Conservation (phyloP, 2,113 vertebrate species). For the Scolopax mira region DNA sequence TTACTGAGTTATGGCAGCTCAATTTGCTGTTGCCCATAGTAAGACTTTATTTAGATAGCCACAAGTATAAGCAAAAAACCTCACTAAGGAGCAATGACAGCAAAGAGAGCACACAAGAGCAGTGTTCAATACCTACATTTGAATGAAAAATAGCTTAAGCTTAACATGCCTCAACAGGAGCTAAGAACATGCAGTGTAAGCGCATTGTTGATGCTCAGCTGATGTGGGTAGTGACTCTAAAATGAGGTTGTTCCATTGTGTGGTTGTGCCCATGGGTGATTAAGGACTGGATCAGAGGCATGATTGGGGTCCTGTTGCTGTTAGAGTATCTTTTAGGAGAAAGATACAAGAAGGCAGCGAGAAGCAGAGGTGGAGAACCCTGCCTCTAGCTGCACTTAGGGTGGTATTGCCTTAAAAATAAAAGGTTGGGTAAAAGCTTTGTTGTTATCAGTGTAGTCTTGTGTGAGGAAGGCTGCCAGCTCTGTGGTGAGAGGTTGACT, state of each 20-base stretch:
- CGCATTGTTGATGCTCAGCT: accelerated
- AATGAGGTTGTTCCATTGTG: background rate
- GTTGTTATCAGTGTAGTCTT: background rate
- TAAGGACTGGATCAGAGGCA: background rate
- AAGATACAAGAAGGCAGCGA: background rate
- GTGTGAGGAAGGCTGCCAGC: background rate
- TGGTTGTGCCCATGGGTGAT: background rate
- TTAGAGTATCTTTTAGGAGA: background rate
- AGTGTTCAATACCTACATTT: accelerated
- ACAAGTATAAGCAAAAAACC: background rate
- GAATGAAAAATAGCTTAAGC: background rate
- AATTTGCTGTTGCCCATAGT: background rate
- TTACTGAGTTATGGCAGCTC: background rate
- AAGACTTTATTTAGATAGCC: background rate
- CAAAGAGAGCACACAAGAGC: background rate
- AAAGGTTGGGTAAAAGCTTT: background rate
- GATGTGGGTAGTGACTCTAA: background rate
- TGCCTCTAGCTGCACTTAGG: background rate
- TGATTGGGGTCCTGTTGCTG: background rate
- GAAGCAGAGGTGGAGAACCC: background rate
- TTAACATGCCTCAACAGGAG: background rate
- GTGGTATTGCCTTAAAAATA: background rate
- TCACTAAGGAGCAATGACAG: background rate
- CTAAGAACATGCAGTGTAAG: background rate
- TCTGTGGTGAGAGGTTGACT: background rate